Base-by-base conservation (phyloP, 1,140 invertebrate species). In the Megalopta genalis region DNA sequence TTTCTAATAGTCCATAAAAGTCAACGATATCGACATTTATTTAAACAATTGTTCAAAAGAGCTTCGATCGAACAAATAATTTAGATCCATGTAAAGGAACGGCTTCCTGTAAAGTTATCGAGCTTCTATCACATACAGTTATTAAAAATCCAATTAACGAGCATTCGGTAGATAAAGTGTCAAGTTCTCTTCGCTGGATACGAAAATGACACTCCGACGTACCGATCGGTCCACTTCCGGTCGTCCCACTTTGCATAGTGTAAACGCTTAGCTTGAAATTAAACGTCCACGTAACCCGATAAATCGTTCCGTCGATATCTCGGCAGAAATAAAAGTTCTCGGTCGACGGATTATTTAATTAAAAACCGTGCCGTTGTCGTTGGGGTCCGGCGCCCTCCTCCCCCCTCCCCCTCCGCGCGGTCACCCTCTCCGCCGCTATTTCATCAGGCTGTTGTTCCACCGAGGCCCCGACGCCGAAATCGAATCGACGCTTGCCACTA, bases 231-330 rank as follows among this genome's bases (percentile, higher is more conserved):
- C 68, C 73, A 76, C 76, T 62, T 8, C 49, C 49, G 57, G 14
- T 54, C 37, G 5, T 23, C 46, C 39, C 27, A 63, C 52, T 62
- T 21, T 27, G 63, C 57, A 54, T 54, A 72, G 39, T 39, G 68
- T 59, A 79, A 87, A 85, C 73, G 75, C 68, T 81, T 62, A 37
- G 72, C 71, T 37, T 64, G 75, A 87, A 87, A 86, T 86, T 87
- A 88, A 87, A 85, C 72, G 83, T 80, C 71, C 82, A 59, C 77
- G 75, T 86, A 86, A 88, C 65, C 80, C 80, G 80, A 87, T 87
- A 85, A 88, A 85, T 87, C 78, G 74, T 80, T 68, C 82, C 65
- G 70, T 82, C 73, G 64, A 87, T 84, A 86, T 79, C 25, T 64
- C 59, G 67, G 62, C 57, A 77, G 81, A 81, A 85, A 86, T 86